Percentiles rank a stretch among this genome's conserved stretches.
Evolutionary conservation across 2,797 vertebrate species (phyloP).

Genomic region (Thalassophryne amazonica): DNA sequence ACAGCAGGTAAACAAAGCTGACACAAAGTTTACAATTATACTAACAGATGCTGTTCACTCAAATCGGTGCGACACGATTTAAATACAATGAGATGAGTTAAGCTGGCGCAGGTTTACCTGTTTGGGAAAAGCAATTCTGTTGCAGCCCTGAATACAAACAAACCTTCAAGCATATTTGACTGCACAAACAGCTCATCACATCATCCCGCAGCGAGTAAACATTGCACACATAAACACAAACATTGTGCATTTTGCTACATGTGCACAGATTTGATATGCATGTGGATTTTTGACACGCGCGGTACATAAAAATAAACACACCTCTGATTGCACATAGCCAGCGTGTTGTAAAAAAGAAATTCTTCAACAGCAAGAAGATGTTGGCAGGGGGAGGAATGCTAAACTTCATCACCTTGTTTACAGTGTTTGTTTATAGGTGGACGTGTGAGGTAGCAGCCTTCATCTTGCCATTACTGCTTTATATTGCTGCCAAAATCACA

Average conservation of each 20-base stretch:
- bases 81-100: conserved; percentile 16
- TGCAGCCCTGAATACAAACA: conserved; percentile 48
- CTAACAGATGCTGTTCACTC: conserved; percentile 17
- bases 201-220: conserved; percentile 25
- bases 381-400: conserved; percentile 51
- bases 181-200: conserved; percentile 43
- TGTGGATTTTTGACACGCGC: conserved; percentile 14
- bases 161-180: conserved; percentile 40
- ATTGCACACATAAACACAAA: conserved; percentile 2
- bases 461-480: conserved; percentile 77
- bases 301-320: conserved; percentile 18
- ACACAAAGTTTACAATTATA: conserved; percentile 38
- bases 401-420: conserved; percentile 63
- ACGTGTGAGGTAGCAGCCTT: conserved; percentile 50
- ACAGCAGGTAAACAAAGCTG: conserved; percentile 28
- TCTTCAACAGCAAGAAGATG: conserved; percentile 37
- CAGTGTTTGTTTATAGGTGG: conserved; percentile 26
- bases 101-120: conserved; percentile 35
- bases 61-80: conserved; percentile 28
- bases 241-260: no score
- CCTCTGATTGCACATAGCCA: conserved; percentile 38
- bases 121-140: conserved; percentile 36
- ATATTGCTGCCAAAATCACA: conserved; percentile 79
- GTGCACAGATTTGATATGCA: conserved; percentile 11
- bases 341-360: conserved; percentile 24